Evolutionary conservation across 2,888 invertebrate species (phyloP).

Genomic region (Heliconius erato): DNA sequence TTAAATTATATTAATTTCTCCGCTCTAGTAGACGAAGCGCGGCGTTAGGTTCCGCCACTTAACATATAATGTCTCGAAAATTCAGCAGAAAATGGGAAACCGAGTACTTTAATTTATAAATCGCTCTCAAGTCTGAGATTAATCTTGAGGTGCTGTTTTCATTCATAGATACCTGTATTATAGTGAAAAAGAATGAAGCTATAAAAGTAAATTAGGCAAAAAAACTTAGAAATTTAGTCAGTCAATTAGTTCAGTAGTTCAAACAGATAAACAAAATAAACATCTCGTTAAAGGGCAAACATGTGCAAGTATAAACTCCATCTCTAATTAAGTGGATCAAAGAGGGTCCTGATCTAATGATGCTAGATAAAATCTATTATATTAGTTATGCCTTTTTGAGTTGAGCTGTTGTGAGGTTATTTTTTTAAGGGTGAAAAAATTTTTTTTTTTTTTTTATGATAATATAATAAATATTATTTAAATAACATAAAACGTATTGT

Average conservation of each 20-base stretch:
- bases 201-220: neutral
- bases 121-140: too few species aligned
- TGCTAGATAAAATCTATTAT: slow-evolving; percentile 34
- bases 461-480: neutral
- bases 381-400: slow-evolving; percentile 25
- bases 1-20: too few species aligned
- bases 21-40: too few species aligned
- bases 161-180: too few species aligned
- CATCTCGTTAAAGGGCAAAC: slow-evolving; percentile 24
- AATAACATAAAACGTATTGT: too few species aligned
- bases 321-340: slow-evolving; percentile 32
- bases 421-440: neutral
- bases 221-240: neutral
- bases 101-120: too few species aligned
- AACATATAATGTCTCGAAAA: neutral
- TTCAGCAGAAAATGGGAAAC: neutral
- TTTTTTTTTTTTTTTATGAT: neutral
- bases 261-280: slow-evolving; percentile 7
- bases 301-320: slow-evolving; percentile 20
- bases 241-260: neutral
- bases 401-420: neutral
- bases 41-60: too few species aligned
- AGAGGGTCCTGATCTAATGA: slow-evolving; percentile 29
- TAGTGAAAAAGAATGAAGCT: neutral
- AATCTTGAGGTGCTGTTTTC: too few species aligned